A percentile compares a stretch with the other conserved stretches of the same genome.
Conservation (phyloP, 1,140 invertebrate species). For the Drosophila nasuta region DNA sequence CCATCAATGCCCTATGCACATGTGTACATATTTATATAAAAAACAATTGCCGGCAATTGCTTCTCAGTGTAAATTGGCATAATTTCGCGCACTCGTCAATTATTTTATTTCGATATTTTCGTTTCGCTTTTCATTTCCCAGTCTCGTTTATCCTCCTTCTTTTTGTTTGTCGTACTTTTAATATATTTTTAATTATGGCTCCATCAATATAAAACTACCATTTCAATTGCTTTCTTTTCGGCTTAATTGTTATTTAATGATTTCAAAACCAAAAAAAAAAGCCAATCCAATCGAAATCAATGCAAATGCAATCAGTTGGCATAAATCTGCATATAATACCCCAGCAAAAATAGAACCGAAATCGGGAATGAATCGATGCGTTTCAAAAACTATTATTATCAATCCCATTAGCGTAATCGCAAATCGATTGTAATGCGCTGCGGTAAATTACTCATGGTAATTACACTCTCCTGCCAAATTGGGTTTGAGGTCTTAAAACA, state of each 20-base stretch:
- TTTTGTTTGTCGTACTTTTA: background rate
- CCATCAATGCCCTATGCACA: constrained; percentile 25
- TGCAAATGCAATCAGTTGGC: constrained; percentile 21
- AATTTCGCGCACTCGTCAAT: constrained; percentile 39
- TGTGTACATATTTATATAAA: constrained; percentile 17
- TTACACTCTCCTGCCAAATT: background rate
- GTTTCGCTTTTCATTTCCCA: background rate
- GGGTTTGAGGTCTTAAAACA: no score
- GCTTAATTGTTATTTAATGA: constrained; percentile 32
- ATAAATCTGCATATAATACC: constrained; percentile 5
- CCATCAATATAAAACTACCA: background rate
- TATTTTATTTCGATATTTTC: background rate
- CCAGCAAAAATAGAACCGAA: background rate
- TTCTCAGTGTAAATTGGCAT: constrained; percentile 51
- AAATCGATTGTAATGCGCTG: constrained; percentile 4
- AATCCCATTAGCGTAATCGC: constrained; percentile 6
- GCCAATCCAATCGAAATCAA: constrained; percentile 3
- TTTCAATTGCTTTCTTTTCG: constrained; percentile 6
- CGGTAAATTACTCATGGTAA: background rate
- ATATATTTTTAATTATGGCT: constrained; percentile 13
- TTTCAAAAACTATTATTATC: constrained; percentile 1
- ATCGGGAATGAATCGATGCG: background rate
- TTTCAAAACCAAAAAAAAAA: background rate
- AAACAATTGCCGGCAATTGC: constrained; percentile 29
- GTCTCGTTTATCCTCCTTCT: no score